A percentile compares a stretch with the other conserved stretches of the same genome.
Evolutionary conservation across 2,113 vertebrate genomes (phyloP).

Genomic region (Apodemus speciosus): DNA sequence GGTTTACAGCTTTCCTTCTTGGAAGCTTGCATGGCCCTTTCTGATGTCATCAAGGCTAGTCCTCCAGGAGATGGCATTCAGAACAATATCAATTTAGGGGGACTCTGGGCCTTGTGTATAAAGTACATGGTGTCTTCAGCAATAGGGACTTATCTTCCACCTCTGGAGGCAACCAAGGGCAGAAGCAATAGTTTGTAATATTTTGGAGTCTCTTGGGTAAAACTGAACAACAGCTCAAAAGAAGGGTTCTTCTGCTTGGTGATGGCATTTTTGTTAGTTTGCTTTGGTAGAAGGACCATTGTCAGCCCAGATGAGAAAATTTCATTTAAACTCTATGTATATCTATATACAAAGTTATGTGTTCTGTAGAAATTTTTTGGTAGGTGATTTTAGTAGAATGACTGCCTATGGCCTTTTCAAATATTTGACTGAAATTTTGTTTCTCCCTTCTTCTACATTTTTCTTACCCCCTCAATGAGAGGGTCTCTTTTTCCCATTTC

Average conservation of each 20-base stretch:
- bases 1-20: not conserved
- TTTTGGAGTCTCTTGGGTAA: not conserved
- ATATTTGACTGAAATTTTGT: too few species aligned
- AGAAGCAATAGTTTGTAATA: not conserved
- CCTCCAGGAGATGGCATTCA: not conserved
- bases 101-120: not conserved
- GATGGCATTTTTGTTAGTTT: not conserved
- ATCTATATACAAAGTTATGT: not conserved
- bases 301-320: not conserved
- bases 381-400: not conserved
- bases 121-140: not conserved
- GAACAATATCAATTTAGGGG: not conserved
- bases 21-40: not conserved
- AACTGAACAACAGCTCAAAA: not conserved
- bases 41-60: not conserved
- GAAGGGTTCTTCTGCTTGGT: not conserved
- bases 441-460: not conserved
- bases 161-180: not conserved
- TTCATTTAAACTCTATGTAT: not conserved
- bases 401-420: not conserved
- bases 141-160: not conserved
- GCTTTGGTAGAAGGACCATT: not conserved
- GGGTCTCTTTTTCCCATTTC: not conserved
- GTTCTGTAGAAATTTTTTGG: not conserved
- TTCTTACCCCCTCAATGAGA: too few species aligned